Percentiles rank a stretch among this genome's conserved stretches.
phyloP scores from a whole-genome alignment of 2,113 vertebrate species.

The Zosterops hypoxanthus region DNA sequence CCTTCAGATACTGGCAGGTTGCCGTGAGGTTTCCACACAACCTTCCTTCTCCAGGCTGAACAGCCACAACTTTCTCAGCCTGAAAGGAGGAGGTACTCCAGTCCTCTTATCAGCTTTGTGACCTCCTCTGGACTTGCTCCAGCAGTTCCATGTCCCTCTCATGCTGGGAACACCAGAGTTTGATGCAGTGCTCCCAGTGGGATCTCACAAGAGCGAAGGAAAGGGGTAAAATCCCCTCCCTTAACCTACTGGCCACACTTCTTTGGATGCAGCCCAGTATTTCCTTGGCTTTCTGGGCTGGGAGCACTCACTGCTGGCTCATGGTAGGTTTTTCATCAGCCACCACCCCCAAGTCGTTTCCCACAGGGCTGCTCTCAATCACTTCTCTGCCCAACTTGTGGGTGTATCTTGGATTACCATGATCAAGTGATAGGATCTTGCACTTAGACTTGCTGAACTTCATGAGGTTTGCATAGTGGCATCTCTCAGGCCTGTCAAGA shows the following conservation, averaged over 20 bases:
- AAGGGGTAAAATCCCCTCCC: not conserved
- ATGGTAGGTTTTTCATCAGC: not conserved
- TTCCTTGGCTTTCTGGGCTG: not conserved
- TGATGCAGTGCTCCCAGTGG: rapidly evolving
- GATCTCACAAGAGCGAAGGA: not conserved
- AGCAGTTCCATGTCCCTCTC: not conserved
- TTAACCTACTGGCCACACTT: rapidly evolving
- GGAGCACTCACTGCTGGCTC: not conserved
- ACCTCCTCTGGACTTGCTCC: not conserved
- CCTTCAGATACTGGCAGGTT: not conserved
- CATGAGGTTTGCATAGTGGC: not conserved
- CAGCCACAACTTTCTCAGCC: not conserved
- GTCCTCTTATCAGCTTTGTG: not conserved
- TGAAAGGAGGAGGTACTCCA: not conserved
- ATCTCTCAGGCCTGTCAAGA: not conserved
- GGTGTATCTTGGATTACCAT: not conserved
- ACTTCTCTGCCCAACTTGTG: not conserved
- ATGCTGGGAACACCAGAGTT: too few relatives aligned
- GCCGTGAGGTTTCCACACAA: too few relatives aligned
- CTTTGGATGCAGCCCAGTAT: not conserved
- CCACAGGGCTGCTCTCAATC: not conserved
- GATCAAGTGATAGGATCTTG: not conserved
- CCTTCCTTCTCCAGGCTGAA: not conserved
- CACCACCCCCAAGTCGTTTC: not conserved
- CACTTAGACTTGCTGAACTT: not conserved